Evolutionary conservation across 2,797 vertebrate genomes (phyloP).

Genomic region (Molothrus aeneus): DNA sequence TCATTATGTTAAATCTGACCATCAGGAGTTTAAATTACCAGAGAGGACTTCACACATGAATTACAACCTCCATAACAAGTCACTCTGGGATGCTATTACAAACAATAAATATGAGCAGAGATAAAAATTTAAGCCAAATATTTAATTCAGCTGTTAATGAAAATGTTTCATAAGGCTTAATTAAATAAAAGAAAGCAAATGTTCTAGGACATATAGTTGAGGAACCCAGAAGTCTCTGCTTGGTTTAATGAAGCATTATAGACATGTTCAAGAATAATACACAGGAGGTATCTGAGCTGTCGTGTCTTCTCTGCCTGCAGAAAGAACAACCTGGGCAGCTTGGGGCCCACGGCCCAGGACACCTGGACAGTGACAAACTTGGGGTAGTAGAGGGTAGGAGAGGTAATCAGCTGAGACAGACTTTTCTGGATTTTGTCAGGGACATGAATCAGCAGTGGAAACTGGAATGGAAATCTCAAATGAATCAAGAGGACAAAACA

Average conservation of each 20-base stretch:
- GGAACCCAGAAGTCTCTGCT: not conserved
- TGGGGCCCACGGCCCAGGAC: not conserved
- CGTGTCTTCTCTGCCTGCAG: not conserved
- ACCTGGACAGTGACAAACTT: not conserved
- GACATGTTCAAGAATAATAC: not conserved
- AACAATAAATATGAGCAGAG: not conserved
- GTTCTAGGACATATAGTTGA: not conserved
- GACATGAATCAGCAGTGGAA: not conserved
- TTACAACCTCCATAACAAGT: not conserved
- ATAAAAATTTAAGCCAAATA: not conserved
- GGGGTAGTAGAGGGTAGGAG: not conserved
- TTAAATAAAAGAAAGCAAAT: not conserved
- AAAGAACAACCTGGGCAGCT: fast-evolving
- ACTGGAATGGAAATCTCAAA: not conserved
- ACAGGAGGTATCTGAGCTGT: not conserved
- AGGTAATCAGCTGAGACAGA: not conserved
- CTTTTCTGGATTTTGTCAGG: not conserved
- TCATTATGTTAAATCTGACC: not conserved
- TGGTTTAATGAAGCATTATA: not conserved
- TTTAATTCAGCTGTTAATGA: not conserved
- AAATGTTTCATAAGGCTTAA: not conserved
- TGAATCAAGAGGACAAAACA: not conserved
- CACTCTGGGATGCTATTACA: not conserved
- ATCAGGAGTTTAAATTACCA: not conserved
- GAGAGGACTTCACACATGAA: not conserved